Conservation (phyloP, 2,888 invertebrate species). For the Tanaodytes sp. region DNA sequence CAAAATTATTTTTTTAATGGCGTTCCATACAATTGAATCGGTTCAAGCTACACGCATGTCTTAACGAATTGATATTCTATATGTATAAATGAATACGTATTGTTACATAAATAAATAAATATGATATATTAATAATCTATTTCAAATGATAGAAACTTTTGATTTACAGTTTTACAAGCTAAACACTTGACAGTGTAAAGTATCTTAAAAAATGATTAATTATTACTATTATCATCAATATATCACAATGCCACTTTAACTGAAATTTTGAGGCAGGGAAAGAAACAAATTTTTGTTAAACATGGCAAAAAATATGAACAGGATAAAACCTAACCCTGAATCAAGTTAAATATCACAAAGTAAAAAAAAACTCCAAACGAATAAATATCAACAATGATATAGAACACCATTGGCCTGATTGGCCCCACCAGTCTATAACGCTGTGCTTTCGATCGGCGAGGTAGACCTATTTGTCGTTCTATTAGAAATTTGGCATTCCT, state of each 20-base stretch:
- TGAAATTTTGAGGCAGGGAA: background rate
- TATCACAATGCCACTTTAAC: constrained; percentile 13
- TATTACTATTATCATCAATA: background rate
- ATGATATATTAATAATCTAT: background rate
- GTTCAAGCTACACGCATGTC: background rate
- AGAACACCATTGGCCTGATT: constrained; percentile 41
- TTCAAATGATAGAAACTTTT: background rate
- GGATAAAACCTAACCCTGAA: background rate
- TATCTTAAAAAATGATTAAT: too few relatives aligned
- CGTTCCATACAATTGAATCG: constrained; percentile 36
- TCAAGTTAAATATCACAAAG: constrained; percentile 16
- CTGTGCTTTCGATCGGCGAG: constrained; percentile 70
- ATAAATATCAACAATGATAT: constrained; percentile 25
- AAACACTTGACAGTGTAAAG: too few relatives aligned
- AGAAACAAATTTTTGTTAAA: background rate
- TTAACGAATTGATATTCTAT: too few relatives aligned
- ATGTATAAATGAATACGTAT: constrained; percentile 28
- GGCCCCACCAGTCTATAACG: constrained; percentile 60
- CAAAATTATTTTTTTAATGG: too few relatives aligned
- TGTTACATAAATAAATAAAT: background rate
- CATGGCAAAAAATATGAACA: background rate
- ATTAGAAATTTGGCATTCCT: constrained; percentile 63
- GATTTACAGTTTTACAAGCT: background rate
- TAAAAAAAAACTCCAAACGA: constrained; percentile 14
- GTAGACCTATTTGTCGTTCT: constrained; percentile 62